phyloP scores from a whole-genome alignment of 2,888 invertebrate genomes.

The Metopia argyrocephala region DNA sequence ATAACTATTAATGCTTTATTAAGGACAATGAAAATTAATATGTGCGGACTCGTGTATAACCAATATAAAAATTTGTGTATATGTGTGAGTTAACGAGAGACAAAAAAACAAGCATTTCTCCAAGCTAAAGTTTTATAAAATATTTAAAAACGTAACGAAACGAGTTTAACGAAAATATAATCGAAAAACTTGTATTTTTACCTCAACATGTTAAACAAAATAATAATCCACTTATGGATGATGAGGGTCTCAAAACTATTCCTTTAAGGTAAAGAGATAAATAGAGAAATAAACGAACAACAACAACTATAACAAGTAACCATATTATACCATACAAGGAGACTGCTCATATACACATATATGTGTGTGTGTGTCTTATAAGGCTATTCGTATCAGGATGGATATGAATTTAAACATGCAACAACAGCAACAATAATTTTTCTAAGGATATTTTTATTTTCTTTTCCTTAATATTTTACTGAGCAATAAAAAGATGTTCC shows the following conservation, averaged over 20 bases:
- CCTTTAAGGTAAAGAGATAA: too few relatives aligned
- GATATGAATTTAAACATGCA: too few relatives aligned
- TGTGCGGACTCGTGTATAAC: too few relatives aligned
- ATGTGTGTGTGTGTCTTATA: neutral
- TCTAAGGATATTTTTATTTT: too few relatives aligned
- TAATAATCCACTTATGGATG: conserved; percentile 49
- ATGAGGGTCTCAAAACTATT: conserved; percentile 30
- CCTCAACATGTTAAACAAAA: conserved; percentile 29
- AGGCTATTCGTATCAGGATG: too few relatives aligned
- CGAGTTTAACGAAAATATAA: conserved; percentile 41
- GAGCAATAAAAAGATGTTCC: neutral
- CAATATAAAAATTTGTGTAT: conserved; percentile 4
- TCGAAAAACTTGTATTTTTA: too few relatives aligned
- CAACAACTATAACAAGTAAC: neutral
- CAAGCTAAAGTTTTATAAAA: conserved; percentile 48
- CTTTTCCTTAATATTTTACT: too few relatives aligned
- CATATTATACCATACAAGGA: neutral
- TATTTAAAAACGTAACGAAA: conserved; percentile 38
- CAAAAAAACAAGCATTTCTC: too few relatives aligned
- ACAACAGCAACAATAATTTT: conserved; percentile 27
- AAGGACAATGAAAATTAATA: too few relatives aligned
- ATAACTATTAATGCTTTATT: too few relatives aligned
- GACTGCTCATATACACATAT: too few relatives aligned
- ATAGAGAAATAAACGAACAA: neutral
- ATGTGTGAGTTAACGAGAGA: neutral